phyloP scores from a whole-genome alignment of 2,113 vertebrate species.

The Drymodes brunneopygia region DNA sequence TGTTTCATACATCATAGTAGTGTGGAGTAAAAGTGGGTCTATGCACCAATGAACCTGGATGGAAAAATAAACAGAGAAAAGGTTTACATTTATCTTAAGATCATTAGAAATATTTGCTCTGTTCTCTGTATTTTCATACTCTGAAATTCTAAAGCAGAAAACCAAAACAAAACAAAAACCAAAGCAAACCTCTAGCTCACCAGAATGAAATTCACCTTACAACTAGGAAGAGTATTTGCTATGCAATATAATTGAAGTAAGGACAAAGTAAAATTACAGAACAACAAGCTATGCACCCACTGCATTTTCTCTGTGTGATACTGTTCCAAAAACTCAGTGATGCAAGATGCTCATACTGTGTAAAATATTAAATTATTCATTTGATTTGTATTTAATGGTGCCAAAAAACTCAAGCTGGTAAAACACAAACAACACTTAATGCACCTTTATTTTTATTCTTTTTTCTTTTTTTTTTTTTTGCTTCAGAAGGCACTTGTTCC shows the following conservation, averaged over 20 bases:
- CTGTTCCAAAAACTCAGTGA: conserved; percentile 49
- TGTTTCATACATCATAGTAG: background rate
- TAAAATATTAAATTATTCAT: conserved; percentile 60
- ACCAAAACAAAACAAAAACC: background rate
- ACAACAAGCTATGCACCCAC: conserved; percentile 39
- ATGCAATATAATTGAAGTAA: conserved; percentile 3
- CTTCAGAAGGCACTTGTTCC: background rate
- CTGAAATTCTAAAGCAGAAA: background rate
- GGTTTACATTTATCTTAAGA: background rate
- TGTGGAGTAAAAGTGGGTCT: background rate
- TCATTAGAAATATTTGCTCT: background rate
- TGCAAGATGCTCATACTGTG: conserved; percentile 39
- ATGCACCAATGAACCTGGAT: background rate
- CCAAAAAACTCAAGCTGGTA: background rate
- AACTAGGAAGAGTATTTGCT: background rate
- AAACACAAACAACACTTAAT: background rate
- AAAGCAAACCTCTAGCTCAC: background rate
- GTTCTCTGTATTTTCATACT: background rate
- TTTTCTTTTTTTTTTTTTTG: background rate
- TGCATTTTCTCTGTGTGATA: conserved; percentile 18
- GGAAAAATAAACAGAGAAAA: background rate
- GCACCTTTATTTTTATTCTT: background rate
- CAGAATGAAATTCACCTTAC: background rate
- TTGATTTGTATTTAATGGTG: conserved; percentile 46
- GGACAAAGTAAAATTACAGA: conserved; percentile 35